These are phyloP conservation scores for Scrobipalpa atriplicella DNA, from an alignment of 2,888 invertebrate species.

Conservation along the genomic window DNA sequence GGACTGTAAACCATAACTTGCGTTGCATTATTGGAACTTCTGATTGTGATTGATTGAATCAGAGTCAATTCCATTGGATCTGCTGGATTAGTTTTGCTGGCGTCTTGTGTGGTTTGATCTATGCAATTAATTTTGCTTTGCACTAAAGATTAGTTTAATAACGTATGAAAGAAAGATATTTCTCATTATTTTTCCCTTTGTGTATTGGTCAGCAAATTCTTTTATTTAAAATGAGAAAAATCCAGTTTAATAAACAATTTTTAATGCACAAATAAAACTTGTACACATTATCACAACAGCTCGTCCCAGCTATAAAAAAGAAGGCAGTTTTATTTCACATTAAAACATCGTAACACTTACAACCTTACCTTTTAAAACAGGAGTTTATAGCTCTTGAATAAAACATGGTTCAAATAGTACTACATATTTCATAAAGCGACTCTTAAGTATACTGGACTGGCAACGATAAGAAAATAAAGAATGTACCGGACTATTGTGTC, in stretches of 20 bases:
- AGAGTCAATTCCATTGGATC: not conserved
- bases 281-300: conserved; percentile 6
- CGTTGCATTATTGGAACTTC: conserved; percentile 15
- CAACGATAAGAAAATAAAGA: no score
- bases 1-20: not conserved
- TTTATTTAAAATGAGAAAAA: no score
- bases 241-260: not conserved
- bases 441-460: not conserved
- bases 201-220: no score
- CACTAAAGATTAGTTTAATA: not conserved
- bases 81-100: not conserved
- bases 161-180: no score
- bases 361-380: not conserved
- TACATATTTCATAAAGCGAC: conserved; percentile 17
- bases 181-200: no score
- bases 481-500: no score
- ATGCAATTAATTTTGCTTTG: not conserved
- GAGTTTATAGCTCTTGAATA: conserved; percentile 7
- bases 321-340: not conserved
- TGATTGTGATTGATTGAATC: conserved; percentile 15
- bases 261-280: not conserved
- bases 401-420: conserved; percentile 8
- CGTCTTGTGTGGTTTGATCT: conserved; percentile 7
- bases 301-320: not conserved
- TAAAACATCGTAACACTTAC: not conserved